These are phyloP conservation scores for Tribolium castaneum DNA, from an alignment of 1,140 invertebrate species.

Conservation along the genomic window DNA sequence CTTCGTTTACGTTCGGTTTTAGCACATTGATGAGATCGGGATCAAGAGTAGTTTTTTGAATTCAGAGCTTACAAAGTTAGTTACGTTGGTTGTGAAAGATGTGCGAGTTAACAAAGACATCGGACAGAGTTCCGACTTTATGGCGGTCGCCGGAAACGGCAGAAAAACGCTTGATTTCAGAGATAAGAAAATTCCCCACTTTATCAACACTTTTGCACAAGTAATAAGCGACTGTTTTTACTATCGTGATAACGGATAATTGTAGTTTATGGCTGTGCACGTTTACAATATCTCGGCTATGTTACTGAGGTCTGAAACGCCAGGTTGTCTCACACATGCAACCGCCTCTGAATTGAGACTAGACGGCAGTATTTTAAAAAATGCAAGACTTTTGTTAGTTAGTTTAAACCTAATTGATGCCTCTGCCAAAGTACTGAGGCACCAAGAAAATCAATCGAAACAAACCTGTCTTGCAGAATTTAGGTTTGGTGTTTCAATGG, in stretches of 20 bases:
- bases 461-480: slow-evolving; percentile 76
- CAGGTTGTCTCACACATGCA: slow-evolving; percentile 81
- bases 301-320: slow-evolving; percentile 71
- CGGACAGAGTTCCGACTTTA: slow-evolving; percentile 63
- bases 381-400: slow-evolving; percentile 78
- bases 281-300: slow-evolving; percentile 84
- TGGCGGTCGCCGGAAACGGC: slow-evolving; percentile 58
- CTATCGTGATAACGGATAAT: not conserved
- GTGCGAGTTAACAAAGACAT: slow-evolving; percentile 87
- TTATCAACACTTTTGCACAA: slow-evolving; percentile 85
- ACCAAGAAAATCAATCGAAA: slow-evolving; percentile 60
- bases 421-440: slow-evolving; percentile 65
- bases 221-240: slow-evolving; percentile 64
- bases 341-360: slow-evolving; percentile 80
- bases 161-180: slow-evolving; percentile 73
- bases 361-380: slow-evolving; percentile 80
- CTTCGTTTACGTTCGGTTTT: slow-evolving; percentile 33
- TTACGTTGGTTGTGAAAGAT: slow-evolving; percentile 86
- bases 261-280: slow-evolving; percentile 86
- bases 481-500: slow-evolving; percentile 77
- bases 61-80: slow-evolving; percentile 87
- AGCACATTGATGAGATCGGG: slow-evolving; percentile 80
- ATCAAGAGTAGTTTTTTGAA: slow-evolving; percentile 91
- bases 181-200: slow-evolving; percentile 79
- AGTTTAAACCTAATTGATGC: slow-evolving; percentile 73